phyloP scores from a whole-genome alignment of 2,797 vertebrate genomes.

The Dipus sagitta region DNA sequence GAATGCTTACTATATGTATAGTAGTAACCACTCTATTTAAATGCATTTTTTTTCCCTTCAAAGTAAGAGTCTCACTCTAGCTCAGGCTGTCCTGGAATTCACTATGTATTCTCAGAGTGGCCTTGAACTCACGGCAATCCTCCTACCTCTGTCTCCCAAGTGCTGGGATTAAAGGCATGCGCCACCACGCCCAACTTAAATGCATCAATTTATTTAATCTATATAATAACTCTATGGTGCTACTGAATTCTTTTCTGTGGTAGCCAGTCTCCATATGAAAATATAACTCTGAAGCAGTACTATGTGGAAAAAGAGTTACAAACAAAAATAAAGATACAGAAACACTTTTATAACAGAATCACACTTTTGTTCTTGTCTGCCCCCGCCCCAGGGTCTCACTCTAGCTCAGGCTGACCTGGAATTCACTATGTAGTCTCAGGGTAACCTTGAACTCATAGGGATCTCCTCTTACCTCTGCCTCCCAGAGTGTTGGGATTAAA shows the following conservation, averaged over 20 bases:
- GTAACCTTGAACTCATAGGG: too few relatives aligned
- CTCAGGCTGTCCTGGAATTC: too few relatives aligned
- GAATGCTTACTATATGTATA: background rate
- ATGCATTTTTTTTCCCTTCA: background rate
- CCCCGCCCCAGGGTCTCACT: too few relatives aligned
- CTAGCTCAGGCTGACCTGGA: too few relatives aligned
- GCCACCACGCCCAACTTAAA: background rate
- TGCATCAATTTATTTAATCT: background rate
- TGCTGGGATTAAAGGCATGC: too few relatives aligned
- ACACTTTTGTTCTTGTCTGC: background rate
- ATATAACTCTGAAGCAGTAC: background rate
- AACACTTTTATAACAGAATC: background rate
- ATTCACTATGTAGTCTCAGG: too few relatives aligned
- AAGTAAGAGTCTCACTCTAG: too few relatives aligned
- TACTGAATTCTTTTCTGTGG: background rate
- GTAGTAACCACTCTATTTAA: background rate
- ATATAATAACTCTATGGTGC: background rate
- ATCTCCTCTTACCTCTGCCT: too few relatives aligned
- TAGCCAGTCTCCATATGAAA: background rate
- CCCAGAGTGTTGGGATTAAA: too few relatives aligned
- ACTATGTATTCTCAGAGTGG: too few relatives aligned
- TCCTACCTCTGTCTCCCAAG: too few relatives aligned
- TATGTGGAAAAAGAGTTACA: background rate
- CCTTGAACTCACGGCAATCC: too few relatives aligned
- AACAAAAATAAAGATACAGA: background rate